These are phyloP conservation scores for Caradrina kadenii DNA, from an alignment of 2,888 invertebrate species.

Conservation along the genomic window DNA sequence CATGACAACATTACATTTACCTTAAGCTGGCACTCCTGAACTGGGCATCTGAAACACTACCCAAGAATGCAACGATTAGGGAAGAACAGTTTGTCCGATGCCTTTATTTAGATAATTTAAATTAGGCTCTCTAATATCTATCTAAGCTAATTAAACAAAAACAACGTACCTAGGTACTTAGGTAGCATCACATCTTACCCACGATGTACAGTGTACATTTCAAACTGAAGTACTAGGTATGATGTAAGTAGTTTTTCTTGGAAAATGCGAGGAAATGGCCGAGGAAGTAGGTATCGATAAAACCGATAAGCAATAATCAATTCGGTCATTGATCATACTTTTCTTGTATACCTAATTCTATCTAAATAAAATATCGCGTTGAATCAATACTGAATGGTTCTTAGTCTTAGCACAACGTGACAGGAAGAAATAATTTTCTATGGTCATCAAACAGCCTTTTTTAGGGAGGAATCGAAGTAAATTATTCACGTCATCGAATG, in stretches of 20 bases:
- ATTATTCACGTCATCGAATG: slow-evolving; percentile 20
- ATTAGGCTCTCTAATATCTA: no score
- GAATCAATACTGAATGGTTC: neutral
- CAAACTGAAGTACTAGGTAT: neutral
- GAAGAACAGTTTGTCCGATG: no score
- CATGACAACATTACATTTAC: slow-evolving; percentile 45
- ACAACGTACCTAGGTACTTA: no score
- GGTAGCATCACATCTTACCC: neutral
- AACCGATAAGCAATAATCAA: slow-evolving; percentile 9
- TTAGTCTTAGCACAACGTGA: neutral
- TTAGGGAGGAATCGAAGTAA: slow-evolving; percentile 13
- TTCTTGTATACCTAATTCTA: slow-evolving; percentile 7
- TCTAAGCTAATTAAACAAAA: no score
- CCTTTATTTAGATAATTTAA: no score
- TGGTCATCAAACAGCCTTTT: slow-evolving; percentile 5
- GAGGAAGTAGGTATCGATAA: slow-evolving; percentile 21
- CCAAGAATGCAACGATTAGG: no score
- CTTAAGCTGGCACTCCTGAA: slow-evolving; percentile 9
- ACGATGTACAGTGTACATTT: slow-evolving; percentile 1
- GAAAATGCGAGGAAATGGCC: slow-evolving; percentile 8
- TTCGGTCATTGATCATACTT: slow-evolving; percentile 26
- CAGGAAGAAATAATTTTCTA: slow-evolving; percentile 16
- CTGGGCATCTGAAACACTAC: slow-evolving; percentile 8
- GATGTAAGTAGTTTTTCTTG: slow-evolving; percentile 6
- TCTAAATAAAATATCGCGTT: neutral